phyloP scores from a whole-genome alignment of 2,113 vertebrate species.

The Myanophis thanlyinensis region DNA sequence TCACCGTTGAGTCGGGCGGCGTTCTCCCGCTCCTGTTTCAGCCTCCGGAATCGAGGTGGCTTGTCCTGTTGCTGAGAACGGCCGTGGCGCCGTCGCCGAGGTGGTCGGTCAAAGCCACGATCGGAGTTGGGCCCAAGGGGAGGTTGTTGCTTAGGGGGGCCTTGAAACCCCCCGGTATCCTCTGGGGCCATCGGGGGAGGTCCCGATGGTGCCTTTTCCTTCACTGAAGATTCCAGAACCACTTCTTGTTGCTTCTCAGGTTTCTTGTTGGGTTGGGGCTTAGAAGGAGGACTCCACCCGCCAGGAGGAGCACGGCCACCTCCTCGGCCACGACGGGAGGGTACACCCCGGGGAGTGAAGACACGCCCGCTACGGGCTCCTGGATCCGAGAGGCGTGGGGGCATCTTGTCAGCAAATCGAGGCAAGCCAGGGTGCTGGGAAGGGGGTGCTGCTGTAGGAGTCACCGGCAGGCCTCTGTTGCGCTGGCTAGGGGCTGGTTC shows the following conservation, averaged over 20 bases:
- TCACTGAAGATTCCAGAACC: slow-evolving; percentile 65
- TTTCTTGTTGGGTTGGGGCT: slow-evolving; percentile 65
- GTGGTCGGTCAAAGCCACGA: slow-evolving; percentile 76
- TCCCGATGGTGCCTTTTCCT: slow-evolving; percentile 66
- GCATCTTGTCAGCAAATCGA: slow-evolving; percentile 42
- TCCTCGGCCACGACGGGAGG: slow-evolving; percentile 84
- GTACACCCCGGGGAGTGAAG: slow-evolving; percentile 90
- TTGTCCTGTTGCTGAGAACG: slow-evolving; percentile 92
- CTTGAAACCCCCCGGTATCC: slow-evolving; percentile 47
- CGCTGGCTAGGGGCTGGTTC: slow-evolving; percentile 38
- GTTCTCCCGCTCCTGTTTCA: slow-evolving; percentile 87
- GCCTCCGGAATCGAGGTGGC: slow-evolving; percentile 86
- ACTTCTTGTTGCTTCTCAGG: slow-evolving; percentile 58
- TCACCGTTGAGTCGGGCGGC: slow-evolving; percentile 80
- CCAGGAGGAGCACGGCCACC: slow-evolving; percentile 67
- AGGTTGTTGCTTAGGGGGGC: slow-evolving; percentile 44
- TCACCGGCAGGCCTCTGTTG: slow-evolving; percentile 39
- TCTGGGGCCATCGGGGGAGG: slow-evolving; percentile 51
- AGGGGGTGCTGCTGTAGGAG: slow-evolving; percentile 3
- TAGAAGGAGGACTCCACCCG: slow-evolving; percentile 61
- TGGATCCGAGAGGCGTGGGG: slow-evolving; percentile 23
- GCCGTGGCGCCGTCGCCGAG: slow-evolving; percentile 80
- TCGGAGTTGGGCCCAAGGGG: slow-evolving; percentile 38
- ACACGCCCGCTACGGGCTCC: slow-evolving; percentile 75
- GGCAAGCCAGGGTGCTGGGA: slow-evolving; percentile 56